Evolutionary conservation across 1,140 invertebrate genomes (phyloP), one percentile per base, ranked within the genome.

Genomic region (Archivesica marissinica): DNA sequence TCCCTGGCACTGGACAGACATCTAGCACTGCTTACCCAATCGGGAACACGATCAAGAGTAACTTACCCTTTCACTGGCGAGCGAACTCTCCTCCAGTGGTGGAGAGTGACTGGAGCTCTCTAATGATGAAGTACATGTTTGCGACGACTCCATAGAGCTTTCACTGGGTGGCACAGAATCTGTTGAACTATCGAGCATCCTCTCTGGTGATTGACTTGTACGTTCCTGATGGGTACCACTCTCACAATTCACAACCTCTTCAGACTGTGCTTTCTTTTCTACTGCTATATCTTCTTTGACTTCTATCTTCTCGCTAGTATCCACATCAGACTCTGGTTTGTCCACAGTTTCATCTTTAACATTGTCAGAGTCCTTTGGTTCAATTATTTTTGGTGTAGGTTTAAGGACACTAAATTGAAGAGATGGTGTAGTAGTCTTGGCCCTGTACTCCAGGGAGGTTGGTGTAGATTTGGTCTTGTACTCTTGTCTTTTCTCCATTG

Each of bases 341-440:
- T 52, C 9, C 2, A 25, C 39, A 1, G 39, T 38, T 1, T 68
- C 64, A n/a, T 68, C 39, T 25, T 38, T 6, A 25, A 33, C 35
- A 13, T 68, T 38, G 15, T 28, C 11, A 20, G 4, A 50, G 70
- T 50, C 64, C 68, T 85, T 83, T 23, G 87, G 84, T 72, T 90
- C 89, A 20, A 89, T 68, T 25, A 89, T 82, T 17, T 85, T 84
- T 7, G 89, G 89, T 9, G 87, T 89, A 9, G 88, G 87, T 44
- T 88, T 88, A 23, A 86, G 89, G 17, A 90, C 88, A 33, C 87
- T 86, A 79, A 90, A 91, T 76, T 90, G 89, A 44, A 88, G 87
- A 7, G 79, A 84, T 47, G 87, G 87, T 11, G 59, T 81, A 20
- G 38, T 80, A 25, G 80, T 54, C 50, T 85, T 88, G 20, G 70